Evolutionary conservation across 2,888 invertebrate genomes (phyloP).

Genomic region (Andrena bicolor): DNA sequence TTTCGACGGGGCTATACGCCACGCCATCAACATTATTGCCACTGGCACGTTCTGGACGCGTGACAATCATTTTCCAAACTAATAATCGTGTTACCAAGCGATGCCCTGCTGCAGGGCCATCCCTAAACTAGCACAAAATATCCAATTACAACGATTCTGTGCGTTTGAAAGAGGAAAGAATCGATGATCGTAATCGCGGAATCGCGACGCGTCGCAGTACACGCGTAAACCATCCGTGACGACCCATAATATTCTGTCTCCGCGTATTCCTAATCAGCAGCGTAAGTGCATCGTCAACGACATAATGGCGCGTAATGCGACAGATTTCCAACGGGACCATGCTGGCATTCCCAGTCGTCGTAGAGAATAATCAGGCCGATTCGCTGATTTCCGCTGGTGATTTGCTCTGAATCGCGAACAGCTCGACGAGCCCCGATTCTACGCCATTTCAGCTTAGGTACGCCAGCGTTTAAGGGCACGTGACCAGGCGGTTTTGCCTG

Average conservation of each 20-base stretch:
- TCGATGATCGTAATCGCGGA: neutral
- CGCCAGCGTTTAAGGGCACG: neutral
- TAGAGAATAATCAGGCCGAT: slow-evolving; percentile 57
- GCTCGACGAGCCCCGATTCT: neutral
- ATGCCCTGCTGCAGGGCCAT: neutral
- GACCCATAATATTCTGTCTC: slow-evolving; percentile 49
- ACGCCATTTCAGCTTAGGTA: neutral
- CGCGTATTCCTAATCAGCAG: slow-evolving; percentile 60
- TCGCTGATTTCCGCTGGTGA: slow-evolving; percentile 54
- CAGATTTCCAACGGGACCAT: slow-evolving; percentile 57
- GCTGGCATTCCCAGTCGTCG: slow-evolving; percentile 30
- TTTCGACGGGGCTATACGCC: slow-evolving; percentile 29
- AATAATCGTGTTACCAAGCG: slow-evolving; percentile 14
- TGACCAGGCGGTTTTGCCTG: neutral
- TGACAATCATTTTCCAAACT: slow-evolving; percentile 39
- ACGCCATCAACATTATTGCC: slow-evolving; percentile 35
- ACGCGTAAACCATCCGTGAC: slow-evolving; percentile 20
- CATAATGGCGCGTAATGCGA: slow-evolving; percentile 64
- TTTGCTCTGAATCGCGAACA: slow-evolving; percentile 25
- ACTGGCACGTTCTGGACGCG: slow-evolving; percentile 44
- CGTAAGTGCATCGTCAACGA: slow-evolving; percentile 63
- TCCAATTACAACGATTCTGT: neutral
- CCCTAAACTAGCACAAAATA: neutral
- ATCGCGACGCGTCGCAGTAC: neutral
- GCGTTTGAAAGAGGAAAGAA: neutral